Conservation (phyloP, 2,113 vertebrate species). For the Myxocyprinus asiaticus region DNA sequence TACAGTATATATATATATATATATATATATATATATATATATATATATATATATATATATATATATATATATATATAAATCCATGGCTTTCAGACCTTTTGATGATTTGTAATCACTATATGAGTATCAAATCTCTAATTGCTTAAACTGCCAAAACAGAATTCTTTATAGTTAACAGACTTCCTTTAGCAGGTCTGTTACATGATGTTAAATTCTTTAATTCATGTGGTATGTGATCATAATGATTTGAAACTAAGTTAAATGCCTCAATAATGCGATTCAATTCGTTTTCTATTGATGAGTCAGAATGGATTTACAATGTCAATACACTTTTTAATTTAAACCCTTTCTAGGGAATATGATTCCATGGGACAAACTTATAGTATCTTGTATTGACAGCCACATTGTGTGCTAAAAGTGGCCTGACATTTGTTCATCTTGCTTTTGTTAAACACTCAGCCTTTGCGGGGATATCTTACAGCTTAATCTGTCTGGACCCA, state of each 20-base stretch:
- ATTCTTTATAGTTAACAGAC: neutral
- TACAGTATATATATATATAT: too few species aligned
- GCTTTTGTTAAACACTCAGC: conserved; percentile 17
- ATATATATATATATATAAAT: too few species aligned
- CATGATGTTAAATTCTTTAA: neutral
- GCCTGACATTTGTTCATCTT: conserved; percentile 18
- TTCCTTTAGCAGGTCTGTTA: neutral
- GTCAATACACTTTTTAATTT: conserved; percentile 15
- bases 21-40: too few species aligned
- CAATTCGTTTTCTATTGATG: neutral
- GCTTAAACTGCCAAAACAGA: neutral
- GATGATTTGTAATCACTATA: too few species aligned
- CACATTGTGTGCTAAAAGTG: conserved; percentile 37
- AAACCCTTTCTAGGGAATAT: neutral
- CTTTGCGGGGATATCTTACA: conserved; percentile 19
- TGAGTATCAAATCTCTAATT: too few species aligned
- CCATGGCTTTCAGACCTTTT: too few species aligned
- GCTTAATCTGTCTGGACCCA: conserved; percentile 23
- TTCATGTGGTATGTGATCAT: neutral
- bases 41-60: too few species aligned
- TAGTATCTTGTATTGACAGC: conserved; percentile 20
- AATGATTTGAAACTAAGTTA: neutral
- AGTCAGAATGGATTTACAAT: neutral
- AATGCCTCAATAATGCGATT: conserved; percentile 4
- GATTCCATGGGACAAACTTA: neutral